A percentile compares a stretch with the other conserved stretches of the same genome.
phyloP scores from a whole-genome alignment of 2,797 vertebrate species.

The Tragopan temminckii region DNA sequence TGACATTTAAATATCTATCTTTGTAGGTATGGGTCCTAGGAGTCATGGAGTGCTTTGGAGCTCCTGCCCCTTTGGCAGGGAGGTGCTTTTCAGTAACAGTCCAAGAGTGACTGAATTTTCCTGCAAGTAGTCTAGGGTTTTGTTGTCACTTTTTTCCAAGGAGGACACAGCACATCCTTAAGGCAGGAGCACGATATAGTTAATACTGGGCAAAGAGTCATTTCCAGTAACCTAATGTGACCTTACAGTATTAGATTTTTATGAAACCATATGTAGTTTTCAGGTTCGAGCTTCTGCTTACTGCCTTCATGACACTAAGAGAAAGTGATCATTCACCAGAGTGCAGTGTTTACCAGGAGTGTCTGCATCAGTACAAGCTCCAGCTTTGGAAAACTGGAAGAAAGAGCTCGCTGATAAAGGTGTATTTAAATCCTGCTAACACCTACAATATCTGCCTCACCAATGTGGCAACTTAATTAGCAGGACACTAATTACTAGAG shows the following conservation, averaged over 20 bases:
- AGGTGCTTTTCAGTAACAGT: background rate
- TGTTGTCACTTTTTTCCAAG: background rate
- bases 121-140: background rate
- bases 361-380: conserved; percentile 10
- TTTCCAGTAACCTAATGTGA: background rate
- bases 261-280: background rate
- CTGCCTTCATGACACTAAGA: background rate
- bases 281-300: background rate
- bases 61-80: background rate
- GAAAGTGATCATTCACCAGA: background rate
- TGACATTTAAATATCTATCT: background rate
- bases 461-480: conserved; percentile 49
- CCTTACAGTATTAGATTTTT: background rate
- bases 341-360: background rate
- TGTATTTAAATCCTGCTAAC: conserved; percentile 11
- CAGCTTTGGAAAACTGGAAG: background rate
- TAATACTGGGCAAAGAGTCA: background rate
- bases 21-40: background rate
- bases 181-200: background rate
- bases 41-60: background rate
- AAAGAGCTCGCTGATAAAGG: background rate
- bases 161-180: background rate
- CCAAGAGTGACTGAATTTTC: background rate
- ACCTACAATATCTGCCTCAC: background rate
- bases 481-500: conserved; percentile 29